Percentiles rank a stretch among this genome's conserved stretches.
phyloP scores from a whole-genome alignment of 2,888 invertebrate species.

The Nudaria mundana region DNA sequence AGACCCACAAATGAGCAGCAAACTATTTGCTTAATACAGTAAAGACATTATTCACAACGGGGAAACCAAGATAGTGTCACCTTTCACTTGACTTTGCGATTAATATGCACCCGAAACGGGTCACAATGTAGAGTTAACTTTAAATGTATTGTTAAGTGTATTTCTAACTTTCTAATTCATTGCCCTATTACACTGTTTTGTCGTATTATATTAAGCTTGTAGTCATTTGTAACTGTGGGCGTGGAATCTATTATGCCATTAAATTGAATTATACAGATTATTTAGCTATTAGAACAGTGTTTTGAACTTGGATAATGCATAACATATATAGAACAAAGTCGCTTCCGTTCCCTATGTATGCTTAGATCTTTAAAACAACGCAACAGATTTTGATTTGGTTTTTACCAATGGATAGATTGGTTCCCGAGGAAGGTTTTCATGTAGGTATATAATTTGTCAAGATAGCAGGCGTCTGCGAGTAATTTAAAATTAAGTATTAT shows the following conservation, averaged over 20 bases:
- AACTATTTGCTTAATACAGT: neutral
- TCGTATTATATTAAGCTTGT: conserved; percentile 6
- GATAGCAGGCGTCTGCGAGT: no score
- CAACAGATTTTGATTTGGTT: no score
- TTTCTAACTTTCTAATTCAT: conserved; percentile 9
- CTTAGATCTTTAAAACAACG: no score
- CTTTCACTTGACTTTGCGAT: conserved; percentile 49
- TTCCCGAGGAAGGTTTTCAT: no score
- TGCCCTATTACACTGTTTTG: conserved; percentile 1
- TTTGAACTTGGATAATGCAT: no score
- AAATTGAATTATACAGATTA: neutral
- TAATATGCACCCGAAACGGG: conserved; percentile 42
- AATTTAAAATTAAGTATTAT: neutral
- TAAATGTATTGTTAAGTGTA: conserved; percentile 11
- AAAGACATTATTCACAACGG: conserved; percentile 27
- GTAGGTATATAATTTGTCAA: no score
- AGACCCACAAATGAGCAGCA: neutral
- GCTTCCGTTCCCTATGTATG: no score
- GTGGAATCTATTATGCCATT: neutral
- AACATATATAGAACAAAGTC: no score
- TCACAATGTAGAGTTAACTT: conserved; percentile 6
- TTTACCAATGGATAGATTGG: no score
- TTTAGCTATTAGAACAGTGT: neutral
- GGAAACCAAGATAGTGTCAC: conserved; percentile 50
- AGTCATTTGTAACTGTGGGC: conserved; percentile 2